Percentiles rank a stretch among this genome's conserved stretches.
Evolutionary conservation across 2,113 vertebrate genomes (phyloP).

Genomic region (Gymnocephalus cernua): DNA sequence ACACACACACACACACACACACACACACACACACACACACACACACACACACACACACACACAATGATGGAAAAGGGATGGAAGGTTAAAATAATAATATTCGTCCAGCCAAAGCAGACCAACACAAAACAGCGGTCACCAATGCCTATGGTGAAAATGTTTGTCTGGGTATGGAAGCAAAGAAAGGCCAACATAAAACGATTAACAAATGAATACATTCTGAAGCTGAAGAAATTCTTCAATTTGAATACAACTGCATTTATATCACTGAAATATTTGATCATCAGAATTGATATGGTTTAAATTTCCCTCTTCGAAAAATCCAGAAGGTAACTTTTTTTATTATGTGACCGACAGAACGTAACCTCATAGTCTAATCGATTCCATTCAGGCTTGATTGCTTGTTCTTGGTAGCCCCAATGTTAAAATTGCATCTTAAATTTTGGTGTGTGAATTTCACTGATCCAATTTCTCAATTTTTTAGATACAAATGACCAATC

Average conservation of each 20-base stretch:
- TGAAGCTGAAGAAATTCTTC: background rate
- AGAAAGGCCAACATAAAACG: slow-evolving; percentile 1
- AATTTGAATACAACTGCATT: background rate
- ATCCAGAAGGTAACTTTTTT: background rate
- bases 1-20: slow-evolving; percentile 16
- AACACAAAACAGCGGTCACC: background rate
- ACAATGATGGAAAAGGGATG: slow-evolving; percentile 1
- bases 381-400: background rate
- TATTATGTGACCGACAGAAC: background rate
- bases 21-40: background rate
- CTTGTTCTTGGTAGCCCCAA: background rate
- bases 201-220: background rate
- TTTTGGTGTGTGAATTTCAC: background rate
- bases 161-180: background rate
- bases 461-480: too few species aligned
- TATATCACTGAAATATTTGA: background rate
- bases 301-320: background rate
- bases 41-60: slow-evolving; percentile 10
- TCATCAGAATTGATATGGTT: background rate
- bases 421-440: background rate
- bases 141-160: background rate
- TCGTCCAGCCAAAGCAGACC: background rate
- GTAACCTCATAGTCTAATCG: background rate
- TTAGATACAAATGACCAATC: background rate
- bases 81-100: background rate